Evolutionary conservation across 2,113 vertebrate species (phyloP).

Genomic region (Eolophus roseicapilla): DNA sequence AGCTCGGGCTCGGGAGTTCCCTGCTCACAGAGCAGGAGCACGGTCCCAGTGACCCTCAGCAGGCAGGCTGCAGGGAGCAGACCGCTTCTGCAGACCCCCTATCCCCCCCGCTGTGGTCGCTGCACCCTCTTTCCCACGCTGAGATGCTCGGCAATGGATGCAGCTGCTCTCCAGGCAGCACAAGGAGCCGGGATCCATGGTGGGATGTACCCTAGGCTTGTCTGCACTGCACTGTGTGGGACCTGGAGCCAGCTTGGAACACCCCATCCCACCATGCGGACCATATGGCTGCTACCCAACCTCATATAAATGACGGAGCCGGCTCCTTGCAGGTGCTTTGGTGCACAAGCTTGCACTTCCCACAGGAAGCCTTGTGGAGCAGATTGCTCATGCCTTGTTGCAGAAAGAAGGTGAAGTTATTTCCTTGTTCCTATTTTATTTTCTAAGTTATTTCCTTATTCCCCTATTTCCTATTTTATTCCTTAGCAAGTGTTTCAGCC

Average conservation of each 20-base stretch:
- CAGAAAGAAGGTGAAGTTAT: neutral
- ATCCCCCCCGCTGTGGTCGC: neutral
- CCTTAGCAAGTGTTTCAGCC: neutral
- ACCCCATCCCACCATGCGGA: neutral
- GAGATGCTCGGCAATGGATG: neutral
- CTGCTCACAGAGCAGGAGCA: neutral
- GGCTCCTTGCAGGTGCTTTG: fast-evolving
- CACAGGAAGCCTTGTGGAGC: fast-evolving
- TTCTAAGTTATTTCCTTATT: no score
- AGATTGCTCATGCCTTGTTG: neutral
- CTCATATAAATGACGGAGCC: neutral
- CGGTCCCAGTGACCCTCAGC: neutral
- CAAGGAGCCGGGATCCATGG: fast-evolving
- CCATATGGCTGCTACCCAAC: neutral
- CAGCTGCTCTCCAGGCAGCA: neutral
- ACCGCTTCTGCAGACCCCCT: neutral
- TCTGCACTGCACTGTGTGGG: fast-evolving
- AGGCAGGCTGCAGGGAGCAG: neutral
- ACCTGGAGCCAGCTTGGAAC: neutral
- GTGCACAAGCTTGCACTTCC: no score
- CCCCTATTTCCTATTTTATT: neutral
- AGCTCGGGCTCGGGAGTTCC: neutral
- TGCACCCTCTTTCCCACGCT: constrained; percentile 39
- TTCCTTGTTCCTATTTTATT: neutral
- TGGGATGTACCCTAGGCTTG: neutral